Evolutionary conservation across 1,140 invertebrate species (phyloP).

Genomic region (Conus ventricosus): DNA sequence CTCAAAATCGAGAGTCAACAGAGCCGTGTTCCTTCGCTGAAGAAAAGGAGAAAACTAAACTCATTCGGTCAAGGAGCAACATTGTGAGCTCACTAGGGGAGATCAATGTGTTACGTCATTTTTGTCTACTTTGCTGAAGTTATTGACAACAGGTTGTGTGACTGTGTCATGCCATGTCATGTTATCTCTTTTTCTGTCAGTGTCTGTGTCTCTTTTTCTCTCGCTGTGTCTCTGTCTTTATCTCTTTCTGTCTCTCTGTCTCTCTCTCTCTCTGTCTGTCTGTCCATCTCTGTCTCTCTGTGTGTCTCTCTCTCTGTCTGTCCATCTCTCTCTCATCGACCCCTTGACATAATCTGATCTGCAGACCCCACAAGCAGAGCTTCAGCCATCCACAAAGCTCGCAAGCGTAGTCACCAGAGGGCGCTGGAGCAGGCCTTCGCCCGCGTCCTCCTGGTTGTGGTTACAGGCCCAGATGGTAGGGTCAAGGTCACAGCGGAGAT

Average conservation of each 20-base stretch:
- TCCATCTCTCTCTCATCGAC: too few relatives aligned
- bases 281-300: neutral
- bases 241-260: neutral
- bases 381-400: conserved; percentile 56
- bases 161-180: neutral
- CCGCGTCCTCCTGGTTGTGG: conserved; percentile 60
- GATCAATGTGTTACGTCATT: too few relatives aligned
- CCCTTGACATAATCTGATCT: neutral
- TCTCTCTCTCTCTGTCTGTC: neutral
- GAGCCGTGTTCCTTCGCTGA: too few relatives aligned
- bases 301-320: too few relatives aligned
- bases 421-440: conserved; percentile 68
- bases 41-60: too few relatives aligned
- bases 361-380: conserved; percentile 54
- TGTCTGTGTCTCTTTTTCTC: neutral
- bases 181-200: neutral
- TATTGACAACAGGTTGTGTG: too few relatives aligned
- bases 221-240: neutral
- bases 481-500: conserved; percentile 65
- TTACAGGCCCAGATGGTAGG: conserved; percentile 32
- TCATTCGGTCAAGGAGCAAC: too few relatives aligned
- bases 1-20: too few relatives aligned
- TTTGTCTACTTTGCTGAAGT: too few relatives aligned
- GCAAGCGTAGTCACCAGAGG: conserved; percentile 60
- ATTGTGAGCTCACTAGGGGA: too few relatives aligned